These are phyloP conservation scores for Meandrina meandrites DNA, from an alignment of 92 coral and sea anemone species.

Conservation along the genomic window DNA sequence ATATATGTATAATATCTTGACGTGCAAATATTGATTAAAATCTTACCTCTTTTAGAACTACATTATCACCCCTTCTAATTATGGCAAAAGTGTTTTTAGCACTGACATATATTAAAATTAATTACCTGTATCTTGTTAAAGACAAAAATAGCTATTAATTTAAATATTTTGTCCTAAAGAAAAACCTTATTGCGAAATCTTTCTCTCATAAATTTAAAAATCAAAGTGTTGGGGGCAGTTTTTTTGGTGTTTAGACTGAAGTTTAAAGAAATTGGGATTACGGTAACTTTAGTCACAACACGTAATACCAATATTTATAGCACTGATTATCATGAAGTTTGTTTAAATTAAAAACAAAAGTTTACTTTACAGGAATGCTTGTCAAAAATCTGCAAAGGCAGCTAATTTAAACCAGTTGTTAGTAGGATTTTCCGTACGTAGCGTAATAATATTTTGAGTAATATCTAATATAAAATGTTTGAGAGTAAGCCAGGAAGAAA, in stretches of 20 bases:
- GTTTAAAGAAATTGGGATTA: background rate
- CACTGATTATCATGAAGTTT: background rate
- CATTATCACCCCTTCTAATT: background rate
- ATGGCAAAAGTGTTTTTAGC: background rate
- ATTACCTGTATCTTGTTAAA: background rate
- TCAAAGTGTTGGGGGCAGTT: background rate
- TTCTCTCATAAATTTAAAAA: background rate
- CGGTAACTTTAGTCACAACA: background rate
- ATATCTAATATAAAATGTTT: background rate
- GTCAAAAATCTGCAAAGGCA: background rate
- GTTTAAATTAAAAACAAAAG: background rate
- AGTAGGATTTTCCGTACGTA: background rate
- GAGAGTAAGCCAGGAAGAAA: background rate
- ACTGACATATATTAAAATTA: background rate
- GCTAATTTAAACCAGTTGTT: background rate
- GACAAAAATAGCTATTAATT: background rate
- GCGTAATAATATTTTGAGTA: background rate
- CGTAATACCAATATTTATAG: background rate
- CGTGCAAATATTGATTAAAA: background rate
- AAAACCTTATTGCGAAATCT: background rate
- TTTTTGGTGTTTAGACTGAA: no score
- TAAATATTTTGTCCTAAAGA: background rate
- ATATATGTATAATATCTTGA: background rate
- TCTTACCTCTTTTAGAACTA: constrained; percentile 1
- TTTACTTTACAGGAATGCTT: background rate